phyloP scores from a whole-genome alignment of 2,888 invertebrate species.

The Abscondita cerata region DNA sequence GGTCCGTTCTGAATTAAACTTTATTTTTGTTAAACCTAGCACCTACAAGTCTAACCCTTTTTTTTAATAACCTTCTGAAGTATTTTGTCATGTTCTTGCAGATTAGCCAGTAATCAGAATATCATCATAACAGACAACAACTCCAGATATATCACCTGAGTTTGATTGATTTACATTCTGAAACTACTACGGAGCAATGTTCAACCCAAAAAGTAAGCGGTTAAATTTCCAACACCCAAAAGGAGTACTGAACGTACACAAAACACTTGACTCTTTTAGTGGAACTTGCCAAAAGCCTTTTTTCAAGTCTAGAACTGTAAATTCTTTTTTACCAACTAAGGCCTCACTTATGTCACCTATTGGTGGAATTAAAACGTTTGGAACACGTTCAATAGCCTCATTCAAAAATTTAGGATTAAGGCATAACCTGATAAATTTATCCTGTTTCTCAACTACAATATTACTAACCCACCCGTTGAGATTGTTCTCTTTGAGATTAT shows the following conservation, averaged over 20 bases:
- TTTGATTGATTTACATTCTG: conserved; percentile 46
- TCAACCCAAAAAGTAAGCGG: conserved; percentile 34
- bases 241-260: conserved; percentile 45
- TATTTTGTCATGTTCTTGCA: conserved; percentile 41
- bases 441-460: conserved; percentile 37
- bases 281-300: conserved; percentile 23
- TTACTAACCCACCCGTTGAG: conserved; percentile 37
- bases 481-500: conserved; percentile 30
- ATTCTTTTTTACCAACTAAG: conserved; percentile 14
- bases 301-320: conserved; percentile 24
- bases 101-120: conserved; percentile 33
- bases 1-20: conserved; percentile 38
- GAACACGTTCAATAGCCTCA: conserved; percentile 20
- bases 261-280: conserved; percentile 13
- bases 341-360: conserved; percentile 11
- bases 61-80: conserved; percentile 21
- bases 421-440: conserved; percentile 42
- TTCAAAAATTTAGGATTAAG: conserved; percentile 44
- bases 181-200: conserved; percentile 44
- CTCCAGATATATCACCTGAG: conserved; percentile 47
- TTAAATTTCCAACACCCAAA: conserved; percentile 43
- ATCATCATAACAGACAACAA: conserved; percentile 50
- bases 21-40: conserved; percentile 47
- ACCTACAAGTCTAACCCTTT: conserved; percentile 38
- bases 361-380: conserved; percentile 14